These are phyloP conservation scores for Monopterus albus DNA, from an alignment of 2,113 vertebrate species.

Conservation along the genomic window DNA sequence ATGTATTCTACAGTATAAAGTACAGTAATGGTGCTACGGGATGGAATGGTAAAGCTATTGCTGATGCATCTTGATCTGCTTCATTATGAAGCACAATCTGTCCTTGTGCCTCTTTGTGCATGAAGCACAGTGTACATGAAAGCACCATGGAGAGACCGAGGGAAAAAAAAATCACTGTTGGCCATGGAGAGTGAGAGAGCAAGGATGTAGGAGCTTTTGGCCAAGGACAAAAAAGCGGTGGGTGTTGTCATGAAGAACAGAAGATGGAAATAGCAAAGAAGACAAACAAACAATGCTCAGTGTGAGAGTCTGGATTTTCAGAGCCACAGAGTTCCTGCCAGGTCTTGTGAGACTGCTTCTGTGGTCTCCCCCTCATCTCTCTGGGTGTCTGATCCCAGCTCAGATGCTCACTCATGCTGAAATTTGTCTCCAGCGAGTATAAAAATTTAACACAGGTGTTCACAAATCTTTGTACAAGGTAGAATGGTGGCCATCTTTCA, in stretches of 20 bases:
- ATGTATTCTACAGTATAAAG: conserved; percentile 4
- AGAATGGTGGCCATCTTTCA: conserved; percentile 32
- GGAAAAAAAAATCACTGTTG: neutral
- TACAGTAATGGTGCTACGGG: neutral
- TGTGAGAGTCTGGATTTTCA: conserved; percentile 46
- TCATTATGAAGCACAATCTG: conserved; percentile 49
- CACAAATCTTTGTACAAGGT: conserved; percentile 27
- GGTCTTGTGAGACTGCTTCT: conserved; percentile 34
- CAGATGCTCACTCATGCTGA: conserved; percentile 36
- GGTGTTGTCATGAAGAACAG: conserved; percentile 30
- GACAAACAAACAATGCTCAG: conserved; percentile 45
- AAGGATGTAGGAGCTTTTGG: conserved; percentile 10
- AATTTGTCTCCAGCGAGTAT: conserved; percentile 30
- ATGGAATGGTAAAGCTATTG: conserved; percentile 1
- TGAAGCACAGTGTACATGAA: conserved; percentile 12
- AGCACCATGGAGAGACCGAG: neutral
- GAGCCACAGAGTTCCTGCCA: conserved; percentile 27
- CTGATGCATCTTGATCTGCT: conserved; percentile 17
- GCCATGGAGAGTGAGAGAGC: conserved; percentile 1
- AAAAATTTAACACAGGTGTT: conserved; percentile 33
- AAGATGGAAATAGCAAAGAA: conserved; percentile 44
- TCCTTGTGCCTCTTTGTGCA: conserved; percentile 11
- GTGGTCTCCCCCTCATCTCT: conserved; percentile 28
- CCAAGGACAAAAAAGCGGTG: neutral
- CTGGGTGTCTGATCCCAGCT: conserved; percentile 40